Conservation (phyloP, 2,888 invertebrate genomes). For the Hylaea fasciaria region DNA sequence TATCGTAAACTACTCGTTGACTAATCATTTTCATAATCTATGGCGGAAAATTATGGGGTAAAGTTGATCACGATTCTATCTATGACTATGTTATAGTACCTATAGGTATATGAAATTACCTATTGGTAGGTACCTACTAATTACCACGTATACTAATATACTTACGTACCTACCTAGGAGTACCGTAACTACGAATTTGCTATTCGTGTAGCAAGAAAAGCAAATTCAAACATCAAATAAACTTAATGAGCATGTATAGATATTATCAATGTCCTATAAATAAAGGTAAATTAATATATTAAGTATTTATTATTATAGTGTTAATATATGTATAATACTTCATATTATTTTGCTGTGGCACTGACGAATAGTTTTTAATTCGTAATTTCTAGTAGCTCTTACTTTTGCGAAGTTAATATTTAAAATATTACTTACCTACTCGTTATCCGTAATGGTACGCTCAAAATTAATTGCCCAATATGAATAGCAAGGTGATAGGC, state of each 20-base stretch:
- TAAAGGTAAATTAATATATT: too few species aligned
- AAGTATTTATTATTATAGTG: not conserved
- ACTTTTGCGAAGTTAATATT: conserved; percentile 9
- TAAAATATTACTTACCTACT: conserved; percentile 11
- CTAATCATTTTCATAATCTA: conserved; percentile 24
- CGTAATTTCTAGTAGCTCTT: not conserved
- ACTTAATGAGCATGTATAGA: too few species aligned
- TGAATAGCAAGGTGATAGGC: conserved; percentile 27
- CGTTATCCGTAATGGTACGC: conserved; percentile 10
- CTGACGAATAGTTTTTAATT: conserved; percentile 10
- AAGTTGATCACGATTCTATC: not conserved
- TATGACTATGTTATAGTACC: not conserved
- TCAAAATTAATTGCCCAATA: conserved; percentile 34
- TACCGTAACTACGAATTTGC: too few species aligned
- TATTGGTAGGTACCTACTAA: too few species aligned
- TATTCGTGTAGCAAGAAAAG: too few species aligned
- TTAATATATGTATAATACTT: not conserved
- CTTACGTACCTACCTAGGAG: not conserved
- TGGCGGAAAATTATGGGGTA: conserved; percentile 16
- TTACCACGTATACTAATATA: too few species aligned
- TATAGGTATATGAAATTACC: not conserved
- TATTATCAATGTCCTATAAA: too few species aligned
- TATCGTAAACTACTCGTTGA: conserved; percentile 37
- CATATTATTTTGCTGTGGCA: not conserved
- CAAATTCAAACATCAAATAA: too few species aligned